These are phyloP conservation scores for Lethocerus indicus DNA, from an alignment of 1,140 invertebrate species.

Conservation along the genomic window DNA sequence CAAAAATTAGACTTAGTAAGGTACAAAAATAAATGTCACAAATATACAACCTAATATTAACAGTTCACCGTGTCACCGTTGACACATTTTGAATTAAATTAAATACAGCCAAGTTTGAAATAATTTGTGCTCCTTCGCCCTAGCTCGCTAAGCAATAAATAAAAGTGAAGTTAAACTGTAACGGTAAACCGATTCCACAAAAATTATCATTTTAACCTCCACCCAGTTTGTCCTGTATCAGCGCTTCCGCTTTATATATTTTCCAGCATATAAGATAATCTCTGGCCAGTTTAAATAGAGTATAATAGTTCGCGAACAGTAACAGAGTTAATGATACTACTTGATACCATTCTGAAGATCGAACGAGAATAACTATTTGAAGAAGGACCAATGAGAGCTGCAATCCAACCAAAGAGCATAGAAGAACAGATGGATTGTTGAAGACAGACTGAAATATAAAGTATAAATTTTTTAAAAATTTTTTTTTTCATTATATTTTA, in stretches of 20 bases:
- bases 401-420: conserved; percentile 54
- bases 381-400: conserved; percentile 54
- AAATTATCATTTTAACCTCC: conserved; percentile 13
- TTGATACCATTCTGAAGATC: conserved; percentile 78
- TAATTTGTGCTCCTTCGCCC: no score
- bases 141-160: no score
- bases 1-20: no score
- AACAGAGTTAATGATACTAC: conserved; percentile 69
- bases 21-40: no score
- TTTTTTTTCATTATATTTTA: no score
- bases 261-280: conserved; percentile 73
- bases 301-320: conserved; percentile 79
- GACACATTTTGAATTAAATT: no score
- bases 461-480: neutral
- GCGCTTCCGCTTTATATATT: conserved; percentile 56
- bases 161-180: no score
- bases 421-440: conserved; percentile 62
- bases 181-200: no score
- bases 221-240: conserved; percentile 38
- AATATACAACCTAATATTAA: no score
- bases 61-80: no score
- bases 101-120: no score
- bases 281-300: conserved; percentile 72
- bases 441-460: conserved; percentile 56
- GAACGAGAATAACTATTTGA: conserved; percentile 59